A percentile compares a stretch with the other conserved stretches of the same genome.
Conservation (phyloP, 2,888 invertebrate genomes). For the Schrankia costaestrigalis region DNA sequence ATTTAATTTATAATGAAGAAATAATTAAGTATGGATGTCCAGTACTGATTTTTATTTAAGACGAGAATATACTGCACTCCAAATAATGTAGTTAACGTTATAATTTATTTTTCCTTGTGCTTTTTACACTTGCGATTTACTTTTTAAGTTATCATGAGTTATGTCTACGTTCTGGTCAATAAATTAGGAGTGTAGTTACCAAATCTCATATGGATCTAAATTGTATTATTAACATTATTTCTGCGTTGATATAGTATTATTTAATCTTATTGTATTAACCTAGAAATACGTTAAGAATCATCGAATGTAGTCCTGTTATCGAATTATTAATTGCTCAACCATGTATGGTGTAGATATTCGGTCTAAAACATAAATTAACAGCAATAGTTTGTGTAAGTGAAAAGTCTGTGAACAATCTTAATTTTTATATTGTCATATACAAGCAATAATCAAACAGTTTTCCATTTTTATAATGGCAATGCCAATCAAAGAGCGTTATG, state of each 20-base stretch:
- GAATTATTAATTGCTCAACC: conserved; percentile 69
- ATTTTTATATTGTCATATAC: conserved; percentile 64
- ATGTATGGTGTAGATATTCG: conserved; percentile 41
- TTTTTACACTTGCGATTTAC: conserved; percentile 39
- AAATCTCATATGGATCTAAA: conserved; percentile 46
- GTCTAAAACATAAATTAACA: conserved; percentile 34
- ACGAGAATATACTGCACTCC: conserved; percentile 56
- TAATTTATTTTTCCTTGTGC: conserved; percentile 46
- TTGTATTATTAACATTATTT: conserved; percentile 34
- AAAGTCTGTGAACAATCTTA: conserved; percentile 49
- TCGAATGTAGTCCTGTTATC: conserved; percentile 49
- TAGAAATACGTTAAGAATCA: conserved; percentile 43
- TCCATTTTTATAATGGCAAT: conserved; percentile 72
- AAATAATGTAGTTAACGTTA: conserved; percentile 26
- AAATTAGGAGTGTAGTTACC: conserved; percentile 58
- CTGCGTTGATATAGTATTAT: conserved; percentile 39
- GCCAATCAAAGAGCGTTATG: no score
- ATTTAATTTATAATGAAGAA: conserved; percentile 71
- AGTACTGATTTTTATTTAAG: conserved; percentile 71
- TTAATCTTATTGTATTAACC: conserved; percentile 37
- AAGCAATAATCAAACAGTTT: conserved; percentile 52
- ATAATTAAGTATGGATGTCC: conserved; percentile 63
- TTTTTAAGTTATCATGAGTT: conserved; percentile 42
- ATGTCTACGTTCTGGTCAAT: conserved; percentile 46
- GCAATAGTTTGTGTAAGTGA: conserved; percentile 39